Conservation (phyloP, 2,797 vertebrate genomes). For the Gymnothorax reevesii region DNA sequence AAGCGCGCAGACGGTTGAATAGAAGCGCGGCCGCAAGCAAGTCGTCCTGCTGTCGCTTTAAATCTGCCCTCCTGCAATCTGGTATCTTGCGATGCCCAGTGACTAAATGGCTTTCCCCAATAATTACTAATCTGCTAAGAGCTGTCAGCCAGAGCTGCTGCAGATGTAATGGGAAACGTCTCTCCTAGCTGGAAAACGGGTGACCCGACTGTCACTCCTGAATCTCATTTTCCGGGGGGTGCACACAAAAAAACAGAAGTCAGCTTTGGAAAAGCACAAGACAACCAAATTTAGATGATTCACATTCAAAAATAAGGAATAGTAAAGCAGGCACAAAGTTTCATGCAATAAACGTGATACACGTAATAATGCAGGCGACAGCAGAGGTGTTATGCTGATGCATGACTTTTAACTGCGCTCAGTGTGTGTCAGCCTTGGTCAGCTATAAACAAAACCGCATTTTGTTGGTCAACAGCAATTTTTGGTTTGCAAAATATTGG, state of each 20-base stretch:
- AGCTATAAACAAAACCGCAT: no score
- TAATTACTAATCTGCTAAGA: conserved; percentile 1
- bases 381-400: neutral
- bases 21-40: neutral
- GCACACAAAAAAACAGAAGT: neutral
- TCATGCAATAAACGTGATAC: neutral
- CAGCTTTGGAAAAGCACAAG: neutral
- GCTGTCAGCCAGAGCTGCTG: neutral
- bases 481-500: no score
- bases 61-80: neutral
- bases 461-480: no score
- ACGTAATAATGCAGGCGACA: neutral
- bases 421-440: no score
- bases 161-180: neutral
- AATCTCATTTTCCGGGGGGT: neutral
- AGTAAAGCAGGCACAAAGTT: neutral
- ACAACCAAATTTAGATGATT: no score
- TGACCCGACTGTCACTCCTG: neutral
- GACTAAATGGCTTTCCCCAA: neutral
- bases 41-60: neutral
- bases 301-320: no score
- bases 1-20: neutral
- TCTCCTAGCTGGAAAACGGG: neutral
- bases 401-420: neutral
- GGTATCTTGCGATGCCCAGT: neutral